Conservation (phyloP, 2,113 vertebrate genomes). For the Otis tarda region DNA sequence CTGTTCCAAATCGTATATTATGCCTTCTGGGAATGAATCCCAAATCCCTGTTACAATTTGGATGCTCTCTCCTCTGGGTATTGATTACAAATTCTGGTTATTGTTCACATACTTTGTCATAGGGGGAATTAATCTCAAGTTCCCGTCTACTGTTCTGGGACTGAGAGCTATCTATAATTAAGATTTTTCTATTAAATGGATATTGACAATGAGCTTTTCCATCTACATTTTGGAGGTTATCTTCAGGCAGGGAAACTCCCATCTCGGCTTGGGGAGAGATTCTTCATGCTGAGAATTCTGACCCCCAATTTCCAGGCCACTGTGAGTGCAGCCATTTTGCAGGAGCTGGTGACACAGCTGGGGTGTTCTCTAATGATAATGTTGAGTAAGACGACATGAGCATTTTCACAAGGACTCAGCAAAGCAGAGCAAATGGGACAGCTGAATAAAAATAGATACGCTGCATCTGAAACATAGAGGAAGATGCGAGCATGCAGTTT, state of each 20-base stretch:
- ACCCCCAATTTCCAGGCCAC: neutral
- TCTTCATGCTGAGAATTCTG: neutral
- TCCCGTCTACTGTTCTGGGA: slow-evolving; percentile 57
- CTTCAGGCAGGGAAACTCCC: neutral
- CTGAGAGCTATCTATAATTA: slow-evolving; percentile 69
- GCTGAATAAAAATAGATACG: neutral
- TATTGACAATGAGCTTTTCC: neutral
- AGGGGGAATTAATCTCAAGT: slow-evolving; percentile 67
- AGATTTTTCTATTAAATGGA: slow-evolving; percentile 63
- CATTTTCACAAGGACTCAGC: neutral
- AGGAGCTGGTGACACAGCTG: neutral
- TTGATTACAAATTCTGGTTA: slow-evolving; percentile 66
- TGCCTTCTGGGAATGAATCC: slow-evolving; percentile 50
- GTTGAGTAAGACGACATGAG: neutral
- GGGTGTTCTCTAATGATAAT: neutral
- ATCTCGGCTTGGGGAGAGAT: neutral
- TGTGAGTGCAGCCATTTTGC: neutral
- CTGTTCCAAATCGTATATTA: slow-evolving; percentile 61
- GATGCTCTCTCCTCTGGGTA: slow-evolving; percentile 56
- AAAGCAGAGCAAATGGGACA: neutral
- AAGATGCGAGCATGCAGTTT: rapidly evolving
- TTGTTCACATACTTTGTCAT: slow-evolving; percentile 65
- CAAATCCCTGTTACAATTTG: slow-evolving; percentile 67
- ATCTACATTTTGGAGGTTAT: neutral
- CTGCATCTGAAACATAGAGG: neutral